Conservation (phyloP, 2,888 invertebrate species). For the Phaedon cochleariae region DNA sequence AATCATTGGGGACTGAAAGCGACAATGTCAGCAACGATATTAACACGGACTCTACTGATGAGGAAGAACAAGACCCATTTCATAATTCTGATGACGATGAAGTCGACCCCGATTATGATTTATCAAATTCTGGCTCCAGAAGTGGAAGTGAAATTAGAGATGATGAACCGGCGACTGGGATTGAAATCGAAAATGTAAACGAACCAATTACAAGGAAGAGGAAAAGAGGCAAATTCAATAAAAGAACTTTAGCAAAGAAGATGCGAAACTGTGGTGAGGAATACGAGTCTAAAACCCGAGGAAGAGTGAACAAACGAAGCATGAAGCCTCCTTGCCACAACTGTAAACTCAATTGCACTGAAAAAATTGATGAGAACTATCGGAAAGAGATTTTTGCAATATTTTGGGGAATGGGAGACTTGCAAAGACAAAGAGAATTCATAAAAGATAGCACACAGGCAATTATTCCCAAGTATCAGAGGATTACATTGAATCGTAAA, state of each 20-base stretch:
- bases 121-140: conserved; percentile 2
- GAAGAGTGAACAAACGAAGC: not conserved
- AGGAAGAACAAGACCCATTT: conserved; percentile 11
- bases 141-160: not conserved
- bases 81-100: conserved; percentile 16
- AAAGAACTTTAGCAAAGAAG: not conserved
- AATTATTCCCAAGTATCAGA: not conserved
- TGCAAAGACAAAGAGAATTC: conserved; percentile 9
- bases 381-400: not conserved
- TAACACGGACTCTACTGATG: not conserved
- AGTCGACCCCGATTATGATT: conserved; percentile 14
- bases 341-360: not conserved
- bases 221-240: not conserved
- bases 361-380: not conserved
- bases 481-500: not conserved
- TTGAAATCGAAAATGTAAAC: not conserved
- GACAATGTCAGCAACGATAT: not conserved
- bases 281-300: conserved; percentile 2
- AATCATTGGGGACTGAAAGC: not conserved
- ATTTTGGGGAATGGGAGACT: conserved; percentile 3
- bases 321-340: conserved; percentile 1
- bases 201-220: not conserved
- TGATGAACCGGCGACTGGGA: not conserved
- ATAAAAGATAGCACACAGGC: conserved; percentile 1
- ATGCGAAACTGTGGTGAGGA: not conserved